These are phyloP conservation scores for Callosobruchus maculatus DNA, from an alignment of 2,888 invertebrate genomes.

Conservation along the genomic window DNA sequence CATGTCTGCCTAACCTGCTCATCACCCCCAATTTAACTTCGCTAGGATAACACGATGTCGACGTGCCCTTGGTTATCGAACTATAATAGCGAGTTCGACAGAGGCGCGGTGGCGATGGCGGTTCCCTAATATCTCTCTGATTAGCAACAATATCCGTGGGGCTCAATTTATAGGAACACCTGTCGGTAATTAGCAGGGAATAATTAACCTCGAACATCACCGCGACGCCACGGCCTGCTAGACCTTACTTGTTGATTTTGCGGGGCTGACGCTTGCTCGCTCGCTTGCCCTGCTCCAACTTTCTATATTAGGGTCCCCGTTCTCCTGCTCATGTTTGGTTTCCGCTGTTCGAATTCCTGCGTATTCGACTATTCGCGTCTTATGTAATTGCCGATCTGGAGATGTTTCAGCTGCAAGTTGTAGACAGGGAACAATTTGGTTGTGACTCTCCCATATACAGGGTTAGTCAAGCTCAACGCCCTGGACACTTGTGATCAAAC, in stretches of 20 bases:
- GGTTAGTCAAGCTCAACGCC: too few relatives aligned
- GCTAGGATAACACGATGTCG: not conserved
- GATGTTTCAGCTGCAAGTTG: not conserved
- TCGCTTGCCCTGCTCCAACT: not conserved
- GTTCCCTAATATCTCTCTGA: not conserved
- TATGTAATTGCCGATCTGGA: not conserved
- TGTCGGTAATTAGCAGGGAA: constrained; percentile 2
- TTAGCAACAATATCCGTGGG: constrained; percentile 1
- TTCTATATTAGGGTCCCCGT: not conserved
- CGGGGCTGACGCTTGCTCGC: not conserved
- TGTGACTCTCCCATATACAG: too few relatives aligned
- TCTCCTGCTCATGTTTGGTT: not conserved
- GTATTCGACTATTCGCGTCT: not conserved
- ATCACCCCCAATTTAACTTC: not conserved
- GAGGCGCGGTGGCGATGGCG: not conserved
- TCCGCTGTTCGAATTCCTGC: not conserved
- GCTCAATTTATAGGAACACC: constrained; percentile 2
- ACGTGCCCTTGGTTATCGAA: not conserved
- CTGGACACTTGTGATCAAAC: too few relatives aligned
- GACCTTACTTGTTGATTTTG: constrained; percentile 2
- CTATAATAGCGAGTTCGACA: not conserved
- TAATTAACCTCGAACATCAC: not conserved
- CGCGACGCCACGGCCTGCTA: not conserved
- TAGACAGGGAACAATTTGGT: not conserved
- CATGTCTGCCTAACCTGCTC: not conserved